Base-by-base conservation (phyloP, 2,888 invertebrate genomes). In the Phyllotreta striolata region DNA sequence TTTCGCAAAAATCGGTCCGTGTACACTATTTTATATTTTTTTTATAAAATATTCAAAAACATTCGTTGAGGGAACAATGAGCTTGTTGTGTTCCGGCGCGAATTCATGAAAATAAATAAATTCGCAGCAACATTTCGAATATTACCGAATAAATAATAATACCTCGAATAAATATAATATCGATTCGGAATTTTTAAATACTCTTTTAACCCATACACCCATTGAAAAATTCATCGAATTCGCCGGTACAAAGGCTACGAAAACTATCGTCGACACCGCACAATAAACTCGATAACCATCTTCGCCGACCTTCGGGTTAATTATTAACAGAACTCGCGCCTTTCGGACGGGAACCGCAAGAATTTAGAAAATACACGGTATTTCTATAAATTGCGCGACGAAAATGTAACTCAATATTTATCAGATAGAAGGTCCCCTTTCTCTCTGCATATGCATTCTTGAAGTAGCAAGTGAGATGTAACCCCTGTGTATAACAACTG, bases 401-500 rank as follows among this genome's bases (percentile, higher is more conserved):
- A 65, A 61, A 66, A 59, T 57, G 51, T 62, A 62, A 62, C 64
- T 63, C 71, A 66, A 70, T 74, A 72, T 73, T 24, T 70, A 72
- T 70, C 76, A 68, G 76, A 77, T 76, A 77, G 2, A 72, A 70
- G 72, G 72, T 74, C 69, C 73, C 70, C 74, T 73, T 76, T 70
- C 68, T 66, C 62, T 34, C 44, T 70, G 69, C 65, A 71, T 74
- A 72, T 70, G 71, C 72, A 75, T 77, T 76, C 77, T 69, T 62
- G 58, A 66, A 72, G 72, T 70, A 70, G 70, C 72, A 66, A 79
- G 72, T 78, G 74, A 78, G 79, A 78, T 75, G 77, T 79, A 77
- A 77, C 76, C 70, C 72, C 66, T 24, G 69, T 76, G 76, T 75
- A 74, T 75, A 75, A 73, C 73, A 70, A 63, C 49, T 62, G 68